Base-by-base conservation (phyloP, 1,140 invertebrate species). In the Trachelipus rathkii region DNA sequence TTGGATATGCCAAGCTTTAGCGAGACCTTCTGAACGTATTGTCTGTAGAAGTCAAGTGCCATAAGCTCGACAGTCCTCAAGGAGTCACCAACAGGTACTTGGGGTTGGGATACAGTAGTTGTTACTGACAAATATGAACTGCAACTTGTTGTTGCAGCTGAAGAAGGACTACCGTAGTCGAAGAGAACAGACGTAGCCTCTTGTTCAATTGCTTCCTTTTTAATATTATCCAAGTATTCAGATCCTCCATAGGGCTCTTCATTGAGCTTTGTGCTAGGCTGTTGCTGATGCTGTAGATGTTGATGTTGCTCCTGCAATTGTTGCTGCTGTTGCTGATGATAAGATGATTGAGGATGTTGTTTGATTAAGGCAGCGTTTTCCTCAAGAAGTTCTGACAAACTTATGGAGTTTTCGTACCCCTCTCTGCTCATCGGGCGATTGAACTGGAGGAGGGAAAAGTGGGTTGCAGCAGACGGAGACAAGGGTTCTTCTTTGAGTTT, bases 401-500 rank as follows among this genome's bases (percentile, higher is more conserved):
- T 60, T 13, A 60, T 60, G 1, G 50, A 60, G 8, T 13, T 60
- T 60, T 60, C 50, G 50, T 15, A 60, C 2, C 8, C 50, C 50
- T 60, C 50, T 60, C 50, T 60, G 50, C 50, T 60, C 50, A 60
- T 60, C 50, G 50, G 50, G 50, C 50, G 50, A 19, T 60, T 13
- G 50, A 60, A 19, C 50, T 60, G 50, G 19, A 60, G 50, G 19
- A 60, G 50, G 11, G 50, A 60, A 19, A 19, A 15, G 50, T 60
- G 50, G 19, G 50, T 19, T 13, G 11, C 8, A 19, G 50, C 11
- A 13, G 2, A 75, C 11, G 73, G 73, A 23, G 60, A 68, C 11
- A 45, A 19, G 13, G 73, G 73, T 68, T 75, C 73, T 69, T 75
- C 73, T 44, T 75, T 75, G 9, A 75, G 13, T n/a, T 75, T 68